These are phyloP conservation scores for Trissolcus basalis DNA, from an alignment of 1,140 invertebrate genomes.

Conservation along the genomic window DNA sequence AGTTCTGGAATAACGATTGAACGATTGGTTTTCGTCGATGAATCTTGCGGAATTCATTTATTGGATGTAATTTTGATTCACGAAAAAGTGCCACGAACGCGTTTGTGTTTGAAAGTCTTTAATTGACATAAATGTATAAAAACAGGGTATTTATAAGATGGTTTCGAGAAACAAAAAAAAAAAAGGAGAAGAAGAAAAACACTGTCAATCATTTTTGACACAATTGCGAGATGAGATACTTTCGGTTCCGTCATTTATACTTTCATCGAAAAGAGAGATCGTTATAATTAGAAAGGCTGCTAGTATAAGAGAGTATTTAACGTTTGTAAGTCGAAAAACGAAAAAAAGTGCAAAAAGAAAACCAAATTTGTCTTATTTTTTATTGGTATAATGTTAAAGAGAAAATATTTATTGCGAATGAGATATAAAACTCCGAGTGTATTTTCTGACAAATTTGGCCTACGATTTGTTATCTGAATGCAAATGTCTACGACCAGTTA, in stretches of 20 bases:
- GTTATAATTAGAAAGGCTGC: too few relatives aligned
- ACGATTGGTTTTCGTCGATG: slow-evolving; percentile 6
- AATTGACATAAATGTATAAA: too few relatives aligned
- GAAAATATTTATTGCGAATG: slow-evolving; percentile 2
- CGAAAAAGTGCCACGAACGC: background rate
- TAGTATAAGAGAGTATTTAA: background rate
- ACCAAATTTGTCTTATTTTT: slow-evolving; percentile 4
- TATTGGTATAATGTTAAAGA: background rate
- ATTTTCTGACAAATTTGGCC: slow-evolving; percentile 18
- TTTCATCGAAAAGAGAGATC: background rate
- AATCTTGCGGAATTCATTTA: too few relatives aligned
- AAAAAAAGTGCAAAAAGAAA: background rate
- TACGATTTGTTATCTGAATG: slow-evolving; percentile 24
- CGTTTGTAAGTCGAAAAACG: background rate
- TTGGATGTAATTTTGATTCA: slow-evolving; percentile 1
- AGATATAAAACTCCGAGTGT: slow-evolving; percentile 1
- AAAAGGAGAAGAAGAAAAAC: too few relatives aligned
- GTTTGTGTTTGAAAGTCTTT: too few relatives aligned
- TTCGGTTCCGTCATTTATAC: too few relatives aligned
- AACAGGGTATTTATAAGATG: too few relatives aligned
- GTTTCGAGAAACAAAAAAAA: too few relatives aligned
- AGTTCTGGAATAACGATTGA: slow-evolving; percentile 29
- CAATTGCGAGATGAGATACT: too few relatives aligned
- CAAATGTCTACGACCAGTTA: slow-evolving; percentile 18
- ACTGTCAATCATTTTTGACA: too few relatives aligned